Conservation (phyloP, 2,797 vertebrate species). For the Phataginus tricuspis region DNA sequence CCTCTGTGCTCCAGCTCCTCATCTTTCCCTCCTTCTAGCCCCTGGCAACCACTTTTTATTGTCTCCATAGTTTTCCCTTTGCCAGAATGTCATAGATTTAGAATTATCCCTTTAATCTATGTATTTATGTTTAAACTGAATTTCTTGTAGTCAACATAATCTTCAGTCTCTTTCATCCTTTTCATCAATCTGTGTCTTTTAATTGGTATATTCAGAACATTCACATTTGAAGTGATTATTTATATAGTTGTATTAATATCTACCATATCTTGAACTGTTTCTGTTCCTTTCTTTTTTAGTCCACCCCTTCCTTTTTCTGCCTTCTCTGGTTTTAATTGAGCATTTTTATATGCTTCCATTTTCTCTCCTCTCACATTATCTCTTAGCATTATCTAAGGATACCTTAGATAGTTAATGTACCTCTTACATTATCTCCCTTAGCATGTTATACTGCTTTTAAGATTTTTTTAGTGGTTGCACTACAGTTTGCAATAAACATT, state of each 20-base stretch:
- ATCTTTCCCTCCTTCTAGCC: not conserved
- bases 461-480: not conserved
- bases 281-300: not conserved
- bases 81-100: not conserved
- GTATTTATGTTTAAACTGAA: not conserved
- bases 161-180: not conserved
- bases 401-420: not conserved
- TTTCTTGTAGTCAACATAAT: too few relatives aligned
- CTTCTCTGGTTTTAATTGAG: not conserved
- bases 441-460: not conserved
- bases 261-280: not conserved
- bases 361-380: not conserved
- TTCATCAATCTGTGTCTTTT: not conserved
- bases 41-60: not conserved
- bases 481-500: not conserved
- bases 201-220: not conserved
- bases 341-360: not conserved
- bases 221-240: conserved; percentile 1
- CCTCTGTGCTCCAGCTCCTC: not conserved
- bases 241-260: not conserved
- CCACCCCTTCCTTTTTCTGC: not conserved
- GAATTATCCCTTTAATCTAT: not conserved
- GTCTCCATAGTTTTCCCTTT: not conserved
- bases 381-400: not conserved
- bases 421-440: not conserved